Conservation (phyloP, 2,797 vertebrate genomes). For the Phoeniculus purpureus region DNA sequence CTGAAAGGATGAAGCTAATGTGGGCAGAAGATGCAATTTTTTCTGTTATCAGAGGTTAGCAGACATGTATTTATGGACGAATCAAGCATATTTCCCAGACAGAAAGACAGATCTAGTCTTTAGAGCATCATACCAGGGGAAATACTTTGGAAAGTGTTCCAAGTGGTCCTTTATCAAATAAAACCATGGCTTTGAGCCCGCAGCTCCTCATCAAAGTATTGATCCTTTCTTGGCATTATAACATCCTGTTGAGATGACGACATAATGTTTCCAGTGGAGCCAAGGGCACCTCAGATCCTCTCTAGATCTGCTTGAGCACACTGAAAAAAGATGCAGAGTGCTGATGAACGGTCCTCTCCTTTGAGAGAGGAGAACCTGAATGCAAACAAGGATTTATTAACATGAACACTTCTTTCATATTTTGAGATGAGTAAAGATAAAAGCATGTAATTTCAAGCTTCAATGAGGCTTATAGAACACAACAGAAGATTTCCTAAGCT, state of each 20-base stretch:
- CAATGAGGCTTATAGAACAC: neutral
- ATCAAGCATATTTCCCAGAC: slow-evolving; percentile 18
- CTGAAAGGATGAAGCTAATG: neutral
- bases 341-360: neutral
- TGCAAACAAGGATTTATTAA: neutral
- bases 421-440: neutral
- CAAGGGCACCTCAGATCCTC: slow-evolving; percentile 5
- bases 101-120: slow-evolving; percentile 19
- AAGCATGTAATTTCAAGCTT: neutral
- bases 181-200: neutral
- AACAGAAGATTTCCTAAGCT: neutral
- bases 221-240: slow-evolving; percentile 39
- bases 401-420: neutral
- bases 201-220: slow-evolving; percentile 23
- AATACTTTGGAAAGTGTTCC: slow-evolving; percentile 26
- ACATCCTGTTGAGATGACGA: slow-evolving; percentile 1
- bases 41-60: slow-evolving; percentile 25
- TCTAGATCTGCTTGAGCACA: neutral
- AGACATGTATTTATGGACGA: neutral
- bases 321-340: slow-evolving; percentile 9
- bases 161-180: slow-evolving; percentile 24
- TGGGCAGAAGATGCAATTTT: neutral
- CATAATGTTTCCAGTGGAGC: neutral
- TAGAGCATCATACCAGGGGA: neutral
- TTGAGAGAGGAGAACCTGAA: neutral